phyloP scores from a whole-genome alignment of 2,888 invertebrate genomes.

The Junonia oenone region DNA sequence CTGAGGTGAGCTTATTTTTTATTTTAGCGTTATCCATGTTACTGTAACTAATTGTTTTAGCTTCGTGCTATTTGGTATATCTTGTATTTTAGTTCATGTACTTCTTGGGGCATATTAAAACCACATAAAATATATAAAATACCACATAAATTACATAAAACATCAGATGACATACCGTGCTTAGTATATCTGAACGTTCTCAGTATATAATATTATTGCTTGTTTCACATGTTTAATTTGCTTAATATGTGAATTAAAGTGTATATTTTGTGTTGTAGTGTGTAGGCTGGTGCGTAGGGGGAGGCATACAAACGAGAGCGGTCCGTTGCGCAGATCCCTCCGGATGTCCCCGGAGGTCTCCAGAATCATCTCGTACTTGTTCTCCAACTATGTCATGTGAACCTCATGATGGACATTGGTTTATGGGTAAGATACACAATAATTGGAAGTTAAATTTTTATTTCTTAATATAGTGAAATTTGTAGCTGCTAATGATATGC shows the following conservation, averaged over 20 bases:
- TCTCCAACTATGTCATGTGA: constrained; percentile 81
- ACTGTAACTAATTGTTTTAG: background rate
- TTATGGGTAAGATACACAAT: constrained; percentile 77
- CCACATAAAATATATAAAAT: too few species aligned
- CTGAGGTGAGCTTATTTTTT: constrained; percentile 44
- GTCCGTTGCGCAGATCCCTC: constrained; percentile 85
- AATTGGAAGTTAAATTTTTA: background rate
- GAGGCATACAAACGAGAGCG: constrained; percentile 85
- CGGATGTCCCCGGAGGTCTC: constrained; percentile 76
- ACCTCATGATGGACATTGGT: constrained; percentile 88
- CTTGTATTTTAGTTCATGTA: too few species aligned
- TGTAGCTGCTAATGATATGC: too few species aligned
- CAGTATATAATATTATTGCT: too few species aligned
- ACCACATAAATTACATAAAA: too few species aligned
- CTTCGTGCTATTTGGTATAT: background rate
- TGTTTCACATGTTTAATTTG: too few species aligned
- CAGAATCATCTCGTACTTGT: constrained; percentile 82
- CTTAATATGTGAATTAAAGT: too few species aligned
- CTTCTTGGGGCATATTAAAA: too few species aligned
- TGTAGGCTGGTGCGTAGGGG: constrained; percentile 85
- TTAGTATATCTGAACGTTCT: too few species aligned
- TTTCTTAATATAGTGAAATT: too few species aligned
- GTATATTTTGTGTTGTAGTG: constrained; percentile 66
- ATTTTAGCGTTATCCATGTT: background rate
- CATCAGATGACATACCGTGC: too few species aligned